phyloP scores from a whole-genome alignment of 1,140 invertebrate genomes.

The Drosophila rufa region DNA sequence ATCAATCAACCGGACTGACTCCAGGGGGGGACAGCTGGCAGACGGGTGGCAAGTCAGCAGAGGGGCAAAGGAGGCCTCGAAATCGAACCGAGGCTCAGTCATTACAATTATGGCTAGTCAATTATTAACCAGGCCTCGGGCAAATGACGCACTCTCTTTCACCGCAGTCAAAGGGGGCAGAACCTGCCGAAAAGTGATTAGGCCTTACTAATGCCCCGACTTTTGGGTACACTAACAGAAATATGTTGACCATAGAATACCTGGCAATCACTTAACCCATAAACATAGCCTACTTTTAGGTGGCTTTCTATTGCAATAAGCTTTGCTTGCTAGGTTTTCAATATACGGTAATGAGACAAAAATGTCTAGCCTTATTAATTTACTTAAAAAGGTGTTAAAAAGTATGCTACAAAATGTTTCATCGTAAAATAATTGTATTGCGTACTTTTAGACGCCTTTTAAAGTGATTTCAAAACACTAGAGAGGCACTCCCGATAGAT shows the following conservation, averaged over 20 bases:
- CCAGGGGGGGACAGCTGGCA: conserved; percentile 3
- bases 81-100: conserved; percentile 42
- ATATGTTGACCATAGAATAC: neutral
- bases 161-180: neutral
- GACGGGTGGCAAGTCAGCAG: conserved; percentile 8
- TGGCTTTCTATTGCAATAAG: too few species aligned
- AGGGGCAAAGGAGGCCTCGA: neutral
- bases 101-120: conserved; percentile 70
- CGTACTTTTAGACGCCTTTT: too few species aligned
- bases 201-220: neutral
- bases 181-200: conserved; percentile 22
- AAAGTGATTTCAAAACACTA: too few species aligned
- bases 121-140: conserved; percentile 60
- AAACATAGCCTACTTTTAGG: too few species aligned
- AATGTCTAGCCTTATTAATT: too few species aligned
- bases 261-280: too few species aligned
- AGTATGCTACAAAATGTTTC: too few species aligned
- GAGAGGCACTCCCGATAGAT: too few species aligned
- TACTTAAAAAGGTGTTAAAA: too few species aligned
- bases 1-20: conserved; percentile 54
- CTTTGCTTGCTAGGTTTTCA: too few species aligned
- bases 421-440: too few species aligned
- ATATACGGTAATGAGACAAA: too few species aligned
- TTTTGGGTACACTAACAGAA: neutral
- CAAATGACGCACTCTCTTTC: conserved; percentile 55